Conservation (phyloP, 2,888 invertebrate genomes). For the Agonopterix subpropinquella region DNA sequence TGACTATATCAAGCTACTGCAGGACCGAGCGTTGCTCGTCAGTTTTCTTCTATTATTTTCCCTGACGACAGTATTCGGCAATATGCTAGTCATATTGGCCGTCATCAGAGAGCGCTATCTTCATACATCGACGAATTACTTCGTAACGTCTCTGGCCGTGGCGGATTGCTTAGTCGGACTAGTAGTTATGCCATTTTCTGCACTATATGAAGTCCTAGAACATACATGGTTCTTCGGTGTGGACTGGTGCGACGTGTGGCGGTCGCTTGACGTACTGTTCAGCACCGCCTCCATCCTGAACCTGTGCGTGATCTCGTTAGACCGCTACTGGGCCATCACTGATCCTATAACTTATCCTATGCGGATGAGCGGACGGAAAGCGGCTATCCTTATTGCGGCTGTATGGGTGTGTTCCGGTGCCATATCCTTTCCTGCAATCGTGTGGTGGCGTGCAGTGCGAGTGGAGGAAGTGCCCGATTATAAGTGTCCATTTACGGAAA, state of each 20-base stretch:
- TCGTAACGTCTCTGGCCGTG: conserved; percentile 96
- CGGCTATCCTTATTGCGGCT: conserved; percentile 90
- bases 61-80: conserved; percentile 95
- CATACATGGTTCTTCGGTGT: conserved; percentile 96
- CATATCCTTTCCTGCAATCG: conserved; percentile 98
- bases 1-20: conserved; percentile 61
- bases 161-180: conserved; percentile 97
- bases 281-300: conserved; percentile 98
- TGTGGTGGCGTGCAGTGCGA: conserved; percentile 95
- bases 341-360: conserved; percentile 98
- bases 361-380: conserved; percentile 92
- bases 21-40: conserved; percentile 86
- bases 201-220: conserved; percentile 90
- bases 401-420: conserved; percentile 98
- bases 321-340: conserved; percentile 99
- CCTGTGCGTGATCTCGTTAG: conserved; percentile 96
- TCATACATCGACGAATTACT: conserved; percentile 98
- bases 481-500: conserved; percentile 97
- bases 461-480: conserved; percentile 86
- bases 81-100: conserved; percentile 94
- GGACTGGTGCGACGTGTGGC: conserved; percentile 98
- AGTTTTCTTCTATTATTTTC: conserved; percentile 90
- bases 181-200: conserved; percentile 98
- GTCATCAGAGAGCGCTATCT: conserved; percentile 95
- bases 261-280: conserved; percentile 96